Evolutionary conservation across 1,140 invertebrate genomes (phyloP).

Genomic region (Drosophila littoralis): DNA sequence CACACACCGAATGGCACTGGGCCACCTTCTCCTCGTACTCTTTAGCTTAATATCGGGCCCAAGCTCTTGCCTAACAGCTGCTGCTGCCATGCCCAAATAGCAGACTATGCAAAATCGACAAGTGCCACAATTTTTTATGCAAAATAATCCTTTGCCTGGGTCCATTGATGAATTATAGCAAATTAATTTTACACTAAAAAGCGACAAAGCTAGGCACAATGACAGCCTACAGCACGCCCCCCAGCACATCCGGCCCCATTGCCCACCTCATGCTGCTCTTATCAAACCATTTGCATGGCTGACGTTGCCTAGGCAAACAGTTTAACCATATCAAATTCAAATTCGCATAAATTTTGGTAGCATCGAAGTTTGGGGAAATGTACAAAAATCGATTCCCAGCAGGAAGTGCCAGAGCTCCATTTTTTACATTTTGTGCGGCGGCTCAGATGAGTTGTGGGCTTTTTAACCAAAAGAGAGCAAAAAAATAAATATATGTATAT

Average conservation of each 20-base stretch:
- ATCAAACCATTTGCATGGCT: conserved; percentile 75
- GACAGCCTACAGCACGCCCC: conserved; percentile 26
- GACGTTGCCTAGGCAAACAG: conserved; percentile 73
- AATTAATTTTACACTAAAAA: conserved; percentile 78
- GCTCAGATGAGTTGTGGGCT: conserved; percentile 52
- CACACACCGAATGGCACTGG: conserved; percentile 47
- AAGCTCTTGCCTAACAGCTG: conserved; percentile 2
- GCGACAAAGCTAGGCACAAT: conserved; percentile 58
- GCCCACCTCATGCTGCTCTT: conserved; percentile 39
- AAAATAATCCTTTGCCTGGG: conserved; percentile 70
- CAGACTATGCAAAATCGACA: conserved; percentile 71
- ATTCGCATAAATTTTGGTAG: conserved; percentile 72
- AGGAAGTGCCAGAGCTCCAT: conserved; percentile 65
- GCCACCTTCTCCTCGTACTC: not conserved
- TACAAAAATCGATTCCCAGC: conserved; percentile 65
- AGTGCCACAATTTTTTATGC: conserved; percentile 75
- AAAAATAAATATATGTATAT: conserved; percentile 22
- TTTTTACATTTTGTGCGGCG: conserved; percentile 32
- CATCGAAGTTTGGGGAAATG: conserved; percentile 39
- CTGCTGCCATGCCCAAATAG: conserved; percentile 17
- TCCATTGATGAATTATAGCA: conserved; percentile 77
- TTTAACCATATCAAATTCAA: conserved; percentile 80
- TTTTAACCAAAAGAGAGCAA: conserved; percentile 3
- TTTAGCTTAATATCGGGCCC: conserved; percentile 9
- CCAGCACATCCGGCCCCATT: not conserved